These are phyloP conservation scores for Pseudobourletiella spinata DNA, from an alignment of 1,140 invertebrate genomes.

Conservation along the genomic window DNA sequence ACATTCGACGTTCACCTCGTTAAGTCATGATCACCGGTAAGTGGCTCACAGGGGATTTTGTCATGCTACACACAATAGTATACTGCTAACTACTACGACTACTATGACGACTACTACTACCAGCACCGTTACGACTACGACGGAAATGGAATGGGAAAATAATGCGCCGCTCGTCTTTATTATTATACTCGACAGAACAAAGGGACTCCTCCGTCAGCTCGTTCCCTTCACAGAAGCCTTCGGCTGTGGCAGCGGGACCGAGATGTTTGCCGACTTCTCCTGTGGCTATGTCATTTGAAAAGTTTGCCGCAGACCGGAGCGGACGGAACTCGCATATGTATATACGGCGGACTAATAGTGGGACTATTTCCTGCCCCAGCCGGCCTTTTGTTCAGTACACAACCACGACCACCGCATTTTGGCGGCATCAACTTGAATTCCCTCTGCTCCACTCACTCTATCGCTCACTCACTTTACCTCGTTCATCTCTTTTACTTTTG, in stretches of 20 bases:
- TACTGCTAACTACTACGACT: not conserved
- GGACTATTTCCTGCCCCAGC: too few species aligned
- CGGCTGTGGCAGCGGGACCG: slow-evolving; percentile 15
- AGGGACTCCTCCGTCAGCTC: slow-evolving; percentile 37
- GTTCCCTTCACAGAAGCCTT: slow-evolving; percentile 37
- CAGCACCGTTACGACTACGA: not conserved
- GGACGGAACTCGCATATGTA: too few species aligned
- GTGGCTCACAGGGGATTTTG: too few species aligned
- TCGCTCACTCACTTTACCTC: too few species aligned
- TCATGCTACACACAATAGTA: not conserved
- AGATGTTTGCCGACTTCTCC: slow-evolving; percentile 33
- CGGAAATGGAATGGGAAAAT: not conserved
- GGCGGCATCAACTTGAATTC: too few species aligned
- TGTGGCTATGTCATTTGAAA: slow-evolving; percentile 30
- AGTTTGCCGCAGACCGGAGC: too few species aligned
- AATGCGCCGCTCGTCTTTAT: not conserved
- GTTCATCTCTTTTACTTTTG: too few species aligned
- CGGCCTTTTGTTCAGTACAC: too few species aligned
- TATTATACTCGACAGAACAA: slow-evolving; percentile 34
- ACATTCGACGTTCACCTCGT: slow-evolving; percentile 21
- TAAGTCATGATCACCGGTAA: slow-evolving; percentile 35
- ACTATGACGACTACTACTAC: not conserved
- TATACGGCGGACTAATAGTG: too few species aligned
- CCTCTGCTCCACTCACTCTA: too few species aligned
- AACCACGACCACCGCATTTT: too few species aligned